Percentiles rank a stretch among this genome's conserved stretches.
Evolutionary conservation across 2,888 invertebrate species (phyloP).

Genomic region (Drosophila parthenogenetica): DNA sequence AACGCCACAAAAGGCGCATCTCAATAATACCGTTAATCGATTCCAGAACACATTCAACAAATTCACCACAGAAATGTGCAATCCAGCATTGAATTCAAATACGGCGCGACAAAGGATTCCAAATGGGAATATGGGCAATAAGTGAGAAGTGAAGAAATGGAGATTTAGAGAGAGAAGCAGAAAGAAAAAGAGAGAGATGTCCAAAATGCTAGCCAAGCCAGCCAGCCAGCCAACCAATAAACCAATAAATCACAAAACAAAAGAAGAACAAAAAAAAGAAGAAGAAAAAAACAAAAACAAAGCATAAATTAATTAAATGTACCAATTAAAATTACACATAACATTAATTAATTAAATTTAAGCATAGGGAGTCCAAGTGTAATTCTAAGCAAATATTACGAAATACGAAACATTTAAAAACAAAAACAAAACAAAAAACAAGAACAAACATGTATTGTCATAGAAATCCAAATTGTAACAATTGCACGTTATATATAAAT

Average conservation of each 20-base stretch:
- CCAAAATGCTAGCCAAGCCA: slow-evolving; percentile 40
- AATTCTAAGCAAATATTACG: slow-evolving; percentile 59
- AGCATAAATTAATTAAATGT: slow-evolving; percentile 77
- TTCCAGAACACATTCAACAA: slow-evolving; percentile 77
- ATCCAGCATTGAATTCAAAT: slow-evolving; percentile 66
- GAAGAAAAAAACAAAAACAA: slow-evolving; percentile 51
- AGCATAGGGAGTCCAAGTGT: slow-evolving; percentile 76
- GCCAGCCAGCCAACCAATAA: slow-evolving; percentile 36
- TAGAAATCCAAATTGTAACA: slow-evolving; percentile 48
- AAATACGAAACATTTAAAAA: slow-evolving; percentile 3
- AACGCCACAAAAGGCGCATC: slow-evolving; percentile 61
- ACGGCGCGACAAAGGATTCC: slow-evolving; percentile 83
- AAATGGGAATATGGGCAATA: slow-evolving; percentile 77
- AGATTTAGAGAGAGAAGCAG: neutral
- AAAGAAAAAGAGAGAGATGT: neutral
- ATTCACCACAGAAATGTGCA: slow-evolving; percentile 73
- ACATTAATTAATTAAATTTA: slow-evolving; percentile 68
- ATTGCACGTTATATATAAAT: slow-evolving; percentile 31
- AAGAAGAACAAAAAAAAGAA: neutral
- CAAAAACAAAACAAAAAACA: neutral
- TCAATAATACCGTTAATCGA: slow-evolving; percentile 64
- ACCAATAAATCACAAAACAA: slow-evolving; percentile 49
- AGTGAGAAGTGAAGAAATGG: slow-evolving; percentile 40
- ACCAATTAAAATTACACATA: slow-evolving; percentile 65
- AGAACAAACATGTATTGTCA: slow-evolving; percentile 44